Conservation (phyloP, 23 tunicate genomes). For the Styela plicata region DNA sequence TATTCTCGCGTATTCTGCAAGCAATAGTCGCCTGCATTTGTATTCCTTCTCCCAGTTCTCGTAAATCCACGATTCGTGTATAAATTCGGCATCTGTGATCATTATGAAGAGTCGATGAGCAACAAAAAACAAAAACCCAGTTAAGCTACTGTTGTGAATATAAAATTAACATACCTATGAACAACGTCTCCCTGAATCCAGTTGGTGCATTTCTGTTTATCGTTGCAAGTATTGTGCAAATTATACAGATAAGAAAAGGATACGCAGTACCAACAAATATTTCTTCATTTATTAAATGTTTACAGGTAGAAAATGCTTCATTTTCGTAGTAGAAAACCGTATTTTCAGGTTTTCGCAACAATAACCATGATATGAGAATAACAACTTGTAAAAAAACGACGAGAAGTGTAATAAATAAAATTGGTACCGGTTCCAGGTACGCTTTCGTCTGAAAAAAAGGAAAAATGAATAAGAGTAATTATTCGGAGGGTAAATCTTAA, state of each 20-base stretch:
- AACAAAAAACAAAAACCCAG: no score
- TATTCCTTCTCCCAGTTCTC: no score
- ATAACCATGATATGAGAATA: constrained; percentile 52
- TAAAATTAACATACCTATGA: constrained; percentile 38
- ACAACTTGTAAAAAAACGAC: constrained; percentile 48
- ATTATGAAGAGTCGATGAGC: no score
- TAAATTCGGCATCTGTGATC: no score
- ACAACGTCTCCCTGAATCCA: constrained; percentile 48
- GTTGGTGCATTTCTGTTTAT: constrained; percentile 63
- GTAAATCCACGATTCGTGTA: no score
- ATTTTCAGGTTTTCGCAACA: constrained; percentile 21
- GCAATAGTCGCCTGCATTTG: no score
- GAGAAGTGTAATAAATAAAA: constrained; percentile 31
- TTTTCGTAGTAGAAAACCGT: constrained; percentile 18
- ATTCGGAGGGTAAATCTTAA: no score
- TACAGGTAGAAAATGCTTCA: constrained; percentile 41
- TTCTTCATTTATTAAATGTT: constrained; percentile 18
- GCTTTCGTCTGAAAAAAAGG: constrained; percentile 47
- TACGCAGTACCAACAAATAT: constrained; percentile 39
- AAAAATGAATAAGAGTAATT: no score
- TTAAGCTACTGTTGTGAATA: no score
- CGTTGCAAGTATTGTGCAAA: constrained; percentile 49
- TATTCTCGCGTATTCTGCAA: no score
- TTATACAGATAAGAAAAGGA: constrained; percentile 37
- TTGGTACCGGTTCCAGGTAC: constrained; percentile 47